A percentile compares a stretch with the other conserved stretches of the same genome.
phyloP scores from a whole-genome alignment of 2,888 invertebrate genomes.

The Harpalus rufipes region DNA sequence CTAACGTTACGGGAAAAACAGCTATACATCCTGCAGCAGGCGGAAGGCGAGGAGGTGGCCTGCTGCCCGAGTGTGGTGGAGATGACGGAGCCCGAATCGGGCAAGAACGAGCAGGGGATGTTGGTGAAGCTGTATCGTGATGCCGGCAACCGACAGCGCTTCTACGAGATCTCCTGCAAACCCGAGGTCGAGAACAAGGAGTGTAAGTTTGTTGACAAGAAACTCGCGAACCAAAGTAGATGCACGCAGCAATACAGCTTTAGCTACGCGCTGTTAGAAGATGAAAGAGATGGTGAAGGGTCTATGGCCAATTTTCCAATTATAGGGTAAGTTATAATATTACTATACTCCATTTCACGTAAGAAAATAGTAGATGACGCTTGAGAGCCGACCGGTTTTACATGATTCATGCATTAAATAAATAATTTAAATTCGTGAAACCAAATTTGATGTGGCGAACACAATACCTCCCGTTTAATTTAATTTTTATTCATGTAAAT shows the following conservation, averaged over 20 bases:
- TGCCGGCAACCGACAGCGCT: constrained; percentile 83
- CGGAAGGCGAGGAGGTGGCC: constrained; percentile 79
- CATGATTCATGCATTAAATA: no score
- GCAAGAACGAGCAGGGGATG: constrained; percentile 85
- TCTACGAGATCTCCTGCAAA: constrained; percentile 90
- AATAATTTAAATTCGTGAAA: no score
- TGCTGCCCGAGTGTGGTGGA: constrained; percentile 91
- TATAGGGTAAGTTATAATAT: constrained; percentile 28
- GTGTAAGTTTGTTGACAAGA: constrained; percentile 87
- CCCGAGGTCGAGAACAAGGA: constrained; percentile 85
- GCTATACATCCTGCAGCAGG: constrained; percentile 78
- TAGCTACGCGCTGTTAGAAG: constrained; percentile 89
- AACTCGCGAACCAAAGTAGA: constrained; percentile 84
- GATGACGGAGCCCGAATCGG: constrained; percentile 88
- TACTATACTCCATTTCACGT: no score
- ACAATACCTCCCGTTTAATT: no score
- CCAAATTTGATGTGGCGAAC: no score
- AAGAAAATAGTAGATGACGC: no score
- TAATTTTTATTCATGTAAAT: no score
- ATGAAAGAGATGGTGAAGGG: constrained; percentile 71
- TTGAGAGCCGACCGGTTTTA: no score
- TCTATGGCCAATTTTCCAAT: constrained; percentile 1
- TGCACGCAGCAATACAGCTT: constrained; percentile 92
- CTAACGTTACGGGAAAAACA: constrained; percentile 84
- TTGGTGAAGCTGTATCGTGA: constrained; percentile 88